Conservation (phyloP, 2,888 invertebrate genomes). For the Temnothorax unifasciatus region DNA sequence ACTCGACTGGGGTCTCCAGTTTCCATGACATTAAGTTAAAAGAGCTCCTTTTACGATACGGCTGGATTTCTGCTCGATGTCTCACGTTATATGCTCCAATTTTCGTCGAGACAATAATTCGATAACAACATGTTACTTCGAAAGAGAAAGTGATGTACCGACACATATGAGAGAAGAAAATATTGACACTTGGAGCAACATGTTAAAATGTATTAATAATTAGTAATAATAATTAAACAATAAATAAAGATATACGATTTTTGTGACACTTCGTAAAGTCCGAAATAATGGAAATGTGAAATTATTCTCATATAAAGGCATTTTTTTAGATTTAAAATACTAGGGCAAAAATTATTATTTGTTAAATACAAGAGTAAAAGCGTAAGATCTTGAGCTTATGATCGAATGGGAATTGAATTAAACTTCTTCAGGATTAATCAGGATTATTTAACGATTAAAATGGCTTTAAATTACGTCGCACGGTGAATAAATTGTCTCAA, state of each 20-base stretch:
- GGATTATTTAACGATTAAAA: neutral
- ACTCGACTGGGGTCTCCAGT: slow-evolving; percentile 53
- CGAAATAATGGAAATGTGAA: neutral
- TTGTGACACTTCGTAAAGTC: neutral
- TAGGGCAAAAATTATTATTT: neutral
- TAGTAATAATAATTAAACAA: neutral
- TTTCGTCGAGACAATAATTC: slow-evolving; percentile 49
- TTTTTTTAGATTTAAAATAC: neutral
- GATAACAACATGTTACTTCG: neutral
- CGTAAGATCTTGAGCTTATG: neutral
- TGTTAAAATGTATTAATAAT: neutral
- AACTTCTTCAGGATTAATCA: neutral
- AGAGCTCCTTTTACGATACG: slow-evolving; percentile 58
- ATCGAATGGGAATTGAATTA: neutral
- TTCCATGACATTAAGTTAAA: slow-evolving; percentile 42
- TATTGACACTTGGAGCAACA: neutral
- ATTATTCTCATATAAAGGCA: neutral
- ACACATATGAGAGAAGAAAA: slow-evolving; percentile 1
- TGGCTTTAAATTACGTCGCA: neutral
- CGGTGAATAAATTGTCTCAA: slow-evolving; percentile 20
- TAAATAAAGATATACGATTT: neutral
- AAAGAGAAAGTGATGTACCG: neutral
- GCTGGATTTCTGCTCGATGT: slow-evolving; percentile 61
- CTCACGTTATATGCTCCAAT: slow-evolving; percentile 57
- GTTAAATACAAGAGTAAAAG: neutral